Conservation (phyloP, 2,797 vertebrate species). For the Chanos chanos region DNA sequence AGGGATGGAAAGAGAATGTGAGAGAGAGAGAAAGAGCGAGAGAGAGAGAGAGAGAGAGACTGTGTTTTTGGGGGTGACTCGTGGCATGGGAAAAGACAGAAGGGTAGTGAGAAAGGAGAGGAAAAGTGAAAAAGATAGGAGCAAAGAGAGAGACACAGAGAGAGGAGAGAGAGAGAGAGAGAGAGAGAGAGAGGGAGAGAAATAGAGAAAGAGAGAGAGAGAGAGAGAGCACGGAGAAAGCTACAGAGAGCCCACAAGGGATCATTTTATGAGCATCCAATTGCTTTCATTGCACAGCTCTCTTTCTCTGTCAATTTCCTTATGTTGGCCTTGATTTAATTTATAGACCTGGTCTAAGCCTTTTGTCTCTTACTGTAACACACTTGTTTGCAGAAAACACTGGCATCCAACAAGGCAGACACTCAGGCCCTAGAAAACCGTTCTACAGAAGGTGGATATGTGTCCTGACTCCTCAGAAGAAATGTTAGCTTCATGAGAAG, state of each 20-base stretch:
- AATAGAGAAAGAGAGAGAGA: constrained; percentile 52
- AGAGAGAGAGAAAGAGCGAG: constrained; percentile 6
- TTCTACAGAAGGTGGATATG: too few species aligned
- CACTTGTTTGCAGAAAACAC: constrained; percentile 8
- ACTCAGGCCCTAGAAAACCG: too few species aligned
- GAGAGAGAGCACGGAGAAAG: constrained; percentile 4
- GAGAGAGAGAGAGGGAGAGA: constrained; percentile 44
- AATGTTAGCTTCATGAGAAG: too few species aligned
- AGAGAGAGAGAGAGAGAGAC: constrained; percentile 1
- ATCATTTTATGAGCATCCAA: constrained; percentile 42
- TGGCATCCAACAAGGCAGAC: too few species aligned
- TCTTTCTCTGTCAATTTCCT: constrained; percentile 42
- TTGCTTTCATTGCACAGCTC: constrained; percentile 41
- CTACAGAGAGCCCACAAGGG: constrained; percentile 34
- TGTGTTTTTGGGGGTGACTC: too few species aligned
- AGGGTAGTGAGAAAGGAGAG: not conserved
- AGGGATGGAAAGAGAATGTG: constrained; percentile 18
- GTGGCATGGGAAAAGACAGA: too few species aligned
- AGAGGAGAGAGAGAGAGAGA: constrained; percentile 49
- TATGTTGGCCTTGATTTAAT: constrained; percentile 40
- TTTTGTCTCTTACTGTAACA: constrained; percentile 39
- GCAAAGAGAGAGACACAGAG: constrained; percentile 21
- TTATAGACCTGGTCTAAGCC: constrained; percentile 42
- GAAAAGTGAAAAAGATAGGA: not conserved
- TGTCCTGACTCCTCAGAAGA: too few species aligned